Conservation (phyloP, 2,113 vertebrate genomes). For the Cynopterus brachyotis region DNA sequence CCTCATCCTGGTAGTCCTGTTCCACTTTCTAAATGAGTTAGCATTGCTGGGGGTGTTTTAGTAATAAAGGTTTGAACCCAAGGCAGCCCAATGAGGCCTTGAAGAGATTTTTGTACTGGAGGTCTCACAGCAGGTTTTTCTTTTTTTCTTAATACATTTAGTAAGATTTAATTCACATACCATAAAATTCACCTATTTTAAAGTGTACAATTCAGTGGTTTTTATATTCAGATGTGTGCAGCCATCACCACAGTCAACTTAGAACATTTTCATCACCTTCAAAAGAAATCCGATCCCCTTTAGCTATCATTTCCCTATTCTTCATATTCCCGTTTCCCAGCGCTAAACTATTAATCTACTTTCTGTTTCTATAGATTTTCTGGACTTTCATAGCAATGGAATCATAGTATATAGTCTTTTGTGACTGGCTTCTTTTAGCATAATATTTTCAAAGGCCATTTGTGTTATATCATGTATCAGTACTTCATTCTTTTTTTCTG, state of each 20-base stretch:
- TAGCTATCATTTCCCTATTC: not conserved
- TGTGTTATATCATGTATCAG: not conserved
- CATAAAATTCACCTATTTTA: slow-evolving; percentile 1
- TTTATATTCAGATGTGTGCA: not conserved
- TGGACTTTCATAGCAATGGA: slow-evolving; percentile 19
- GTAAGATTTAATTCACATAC: not conserved
- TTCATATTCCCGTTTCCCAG: not conserved
- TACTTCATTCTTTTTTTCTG: slow-evolving; percentile 51
- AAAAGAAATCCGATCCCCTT: not conserved
- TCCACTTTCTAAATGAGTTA: slow-evolving; percentile 80
- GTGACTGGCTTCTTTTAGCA: slow-evolving; percentile 16
- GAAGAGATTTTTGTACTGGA: slow-evolving; percentile 14
- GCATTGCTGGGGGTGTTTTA: slow-evolving; percentile 23
- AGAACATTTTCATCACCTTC: slow-evolving; percentile 37
- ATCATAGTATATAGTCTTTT: not conserved
- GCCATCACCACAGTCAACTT: slow-evolving; percentile 11
- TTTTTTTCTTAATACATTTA: not conserved
- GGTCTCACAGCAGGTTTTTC: not conserved
- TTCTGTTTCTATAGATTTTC: slow-evolving; percentile 23
- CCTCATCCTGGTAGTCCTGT: not conserved
- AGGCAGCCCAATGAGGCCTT: not conserved
- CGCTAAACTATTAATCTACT: slow-evolving; percentile 17
- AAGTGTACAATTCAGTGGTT: not conserved
- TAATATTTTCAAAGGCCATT: slow-evolving; percentile 1
- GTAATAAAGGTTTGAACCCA: not conserved